A percentile compares a stretch with the other conserved stretches of the same genome.
Evolutionary conservation across 2,113 vertebrate species (phyloP).

Genomic region (human (Homo sapiens)): GRCh38 chr2:33812501-33813000

Average conservation of each 20-base stretch:
- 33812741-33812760: constrained; percentile 56
- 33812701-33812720: not conserved
- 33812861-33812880: constrained; percentile 71
- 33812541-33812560: not conserved
- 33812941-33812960: constrained; percentile 84
- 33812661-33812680: not conserved
- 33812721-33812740: constrained; percentile 24
- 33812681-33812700: constrained; percentile 44
- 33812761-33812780: constrained; percentile 66
- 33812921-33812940: constrained; percentile 79
- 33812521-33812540: not conserved
- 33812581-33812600: not conserved
- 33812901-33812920: constrained; percentile 79
- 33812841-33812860: constrained; percentile 51
- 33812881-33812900: constrained; percentile 76
- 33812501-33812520: constrained; percentile 14
- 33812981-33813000: constrained; percentile 70
- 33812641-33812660: not conserved
- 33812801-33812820: constrained; percentile 70
- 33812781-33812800: constrained; percentile 64
- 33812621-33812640: not conserved
- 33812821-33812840: constrained; percentile 70
- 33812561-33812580: not conserved
- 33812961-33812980: constrained; percentile 76
- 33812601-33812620: not conserved